Evolutionary conservation across 23 tunicate genomes (phyloP), one percentile per base, ranked within the genome.

Genomic region (Corella eumyota): DNA sequence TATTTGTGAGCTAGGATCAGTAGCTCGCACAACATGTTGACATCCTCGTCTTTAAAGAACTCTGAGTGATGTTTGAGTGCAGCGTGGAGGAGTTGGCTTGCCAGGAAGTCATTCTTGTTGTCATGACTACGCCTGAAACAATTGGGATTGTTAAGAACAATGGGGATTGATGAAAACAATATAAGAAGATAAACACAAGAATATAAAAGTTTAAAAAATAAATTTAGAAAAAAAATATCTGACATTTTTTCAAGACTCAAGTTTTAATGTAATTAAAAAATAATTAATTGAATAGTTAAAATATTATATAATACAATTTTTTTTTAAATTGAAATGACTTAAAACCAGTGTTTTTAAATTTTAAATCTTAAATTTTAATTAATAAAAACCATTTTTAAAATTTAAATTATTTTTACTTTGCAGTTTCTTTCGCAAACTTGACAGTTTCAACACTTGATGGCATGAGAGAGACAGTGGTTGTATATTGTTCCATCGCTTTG

Each of bases 1-100:
- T 31, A 85, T 44, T 76, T 64, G 32, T 71, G 60, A 19, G 55
- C 61, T 20, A 71, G 34, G 30, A 85, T 23, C 22, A 60, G 47
- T 0, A 85, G 65, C 53, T 85, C 95, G 46, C 95, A 85, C 56
- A 85, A 64, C 37, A 77, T 63, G 61, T 85, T 85, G 24, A 67
- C 78, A 61, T 85, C 85, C 46, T 76, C 85, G 58, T 85, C 82
- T 25, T 56, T 50, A 53, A 77, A 73, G 25, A 65, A 36, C 20
- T 56, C 27, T 0, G 75, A 69, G 32, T 85, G 78, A 13, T 67
- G 64, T 7, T 36, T 32, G 25, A 80, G 51, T 1, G 74, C 85
- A 52, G 71, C 78, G 22, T 77, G 71, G 70, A 85, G 34, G 26
- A 85, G 59, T n/a, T 63, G 71, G 7, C 71, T 56, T 6, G 72